Conservation (phyloP, 2,888 invertebrate species). For the Xestoiulus laeticollis region DNA sequence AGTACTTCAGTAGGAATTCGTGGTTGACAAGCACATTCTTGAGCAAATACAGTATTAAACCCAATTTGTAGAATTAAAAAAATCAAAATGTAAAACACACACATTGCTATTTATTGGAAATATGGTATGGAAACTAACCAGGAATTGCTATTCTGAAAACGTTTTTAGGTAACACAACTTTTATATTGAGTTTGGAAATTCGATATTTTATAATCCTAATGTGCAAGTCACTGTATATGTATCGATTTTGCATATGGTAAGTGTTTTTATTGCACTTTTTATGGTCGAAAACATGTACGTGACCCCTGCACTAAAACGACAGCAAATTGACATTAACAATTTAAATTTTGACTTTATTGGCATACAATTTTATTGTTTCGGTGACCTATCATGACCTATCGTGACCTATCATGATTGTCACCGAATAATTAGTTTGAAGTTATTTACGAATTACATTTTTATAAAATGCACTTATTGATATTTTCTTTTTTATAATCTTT, state of each 20-base stretch:
- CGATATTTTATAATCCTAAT: not conserved
- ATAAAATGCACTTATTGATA: no score
- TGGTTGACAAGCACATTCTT: not conserved
- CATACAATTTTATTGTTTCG: no score
- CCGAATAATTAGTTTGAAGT: no score
- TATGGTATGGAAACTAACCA: not conserved
- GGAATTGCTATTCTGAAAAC: not conserved
- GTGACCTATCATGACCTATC: no score
- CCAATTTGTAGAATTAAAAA: not conserved
- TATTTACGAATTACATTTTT: no score
- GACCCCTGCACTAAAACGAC: not conserved
- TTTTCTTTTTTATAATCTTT: no score
- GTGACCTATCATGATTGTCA: no score
- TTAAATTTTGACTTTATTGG: no score
- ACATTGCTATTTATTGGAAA: not conserved
- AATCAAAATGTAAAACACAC: not conserved
- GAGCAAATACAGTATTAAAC: not conserved
- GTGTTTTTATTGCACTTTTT: not conserved
- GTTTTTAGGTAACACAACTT: not conserved
- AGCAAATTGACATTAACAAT: no score
- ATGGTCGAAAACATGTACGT: not conserved
- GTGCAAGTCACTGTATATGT: not conserved
- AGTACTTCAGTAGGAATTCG: not conserved
- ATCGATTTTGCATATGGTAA: not conserved
- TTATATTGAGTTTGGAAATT: not conserved